Conservation (phyloP, 2,888 invertebrate species). For the Pterostichus madidus region DNA sequence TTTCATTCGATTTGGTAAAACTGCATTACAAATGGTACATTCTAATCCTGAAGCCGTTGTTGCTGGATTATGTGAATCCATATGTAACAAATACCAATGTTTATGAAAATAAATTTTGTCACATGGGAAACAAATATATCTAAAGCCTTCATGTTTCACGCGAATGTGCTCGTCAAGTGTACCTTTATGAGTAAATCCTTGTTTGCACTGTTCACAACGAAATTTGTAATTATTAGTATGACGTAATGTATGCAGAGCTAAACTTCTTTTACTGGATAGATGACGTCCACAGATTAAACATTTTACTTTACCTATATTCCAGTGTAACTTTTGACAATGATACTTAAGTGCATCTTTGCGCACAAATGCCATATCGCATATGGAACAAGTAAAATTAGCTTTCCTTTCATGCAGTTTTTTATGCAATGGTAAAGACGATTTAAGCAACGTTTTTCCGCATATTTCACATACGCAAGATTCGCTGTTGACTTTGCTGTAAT, state of each 20-base stretch:
- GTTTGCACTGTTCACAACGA: slow-evolving; percentile 76
- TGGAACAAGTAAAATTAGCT: slow-evolving; percentile 70
- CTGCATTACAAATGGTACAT: slow-evolving; percentile 67
- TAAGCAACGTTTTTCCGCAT: slow-evolving; percentile 78
- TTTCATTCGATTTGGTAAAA: slow-evolving; percentile 24
- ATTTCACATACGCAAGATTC: slow-evolving; percentile 76
- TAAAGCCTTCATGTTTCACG: slow-evolving; percentile 76
- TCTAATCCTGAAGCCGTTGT: slow-evolving; percentile 56
- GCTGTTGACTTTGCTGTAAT: slow-evolving; percentile 68
- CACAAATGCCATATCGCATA: slow-evolving; percentile 45
- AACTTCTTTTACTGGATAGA: background rate
- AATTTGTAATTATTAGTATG: slow-evolving; percentile 75
- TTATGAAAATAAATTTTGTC: slow-evolving; percentile 75
- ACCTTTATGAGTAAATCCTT: slow-evolving; percentile 76
- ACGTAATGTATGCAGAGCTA: background rate
- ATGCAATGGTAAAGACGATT: slow-evolving; percentile 77
- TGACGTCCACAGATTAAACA: background rate
- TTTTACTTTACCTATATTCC: slow-evolving; percentile 74
- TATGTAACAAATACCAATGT: slow-evolving; percentile 73
- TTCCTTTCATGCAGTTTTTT: slow-evolving; percentile 77
- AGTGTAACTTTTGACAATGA: slow-evolving; percentile 78
- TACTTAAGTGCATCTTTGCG: slow-evolving; percentile 75
- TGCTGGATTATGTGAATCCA: slow-evolving; percentile 66
- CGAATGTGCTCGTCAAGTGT: slow-evolving; percentile 76
- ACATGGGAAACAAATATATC: slow-evolving; percentile 75